Percentiles rank a stretch among this genome's conserved stretches.
Evolutionary conservation across 2,888 invertebrate species (phyloP).

Genomic region (Agrypnus murinus): DNA sequence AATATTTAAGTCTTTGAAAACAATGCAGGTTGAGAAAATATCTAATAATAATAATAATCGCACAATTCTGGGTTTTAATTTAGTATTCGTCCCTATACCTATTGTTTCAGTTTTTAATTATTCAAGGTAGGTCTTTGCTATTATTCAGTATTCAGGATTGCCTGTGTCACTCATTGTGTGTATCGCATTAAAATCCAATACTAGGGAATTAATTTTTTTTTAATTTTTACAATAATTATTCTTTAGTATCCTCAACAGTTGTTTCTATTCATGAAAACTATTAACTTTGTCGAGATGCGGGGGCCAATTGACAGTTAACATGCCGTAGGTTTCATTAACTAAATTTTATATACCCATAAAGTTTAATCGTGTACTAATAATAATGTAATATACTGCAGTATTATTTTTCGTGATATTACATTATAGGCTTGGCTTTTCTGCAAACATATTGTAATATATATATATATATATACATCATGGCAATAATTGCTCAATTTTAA

Average conservation of each 20-base stretch:
- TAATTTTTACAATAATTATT: too few relatives aligned
- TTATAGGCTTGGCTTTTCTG: conserved; percentile 10
- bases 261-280: neutral
- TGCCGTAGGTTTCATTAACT: conserved; percentile 26
- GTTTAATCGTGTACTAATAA: conserved; percentile 33
- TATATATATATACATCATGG: too few relatives aligned
- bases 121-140: conserved; percentile 5
- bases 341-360: conserved; percentile 32
- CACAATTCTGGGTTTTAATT: conserved; percentile 3
- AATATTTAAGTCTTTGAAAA: neutral
- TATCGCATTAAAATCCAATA: neutral
- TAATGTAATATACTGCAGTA: conserved; percentile 11
- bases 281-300: conserved; percentile 3
- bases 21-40: neutral
- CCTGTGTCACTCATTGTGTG: neutral
- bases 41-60: neutral
- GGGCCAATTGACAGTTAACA: conserved; percentile 35
- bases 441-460: neutral
- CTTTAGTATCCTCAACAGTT: too few relatives aligned
- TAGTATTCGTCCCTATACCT: conserved; percentile 4
- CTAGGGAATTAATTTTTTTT: neutral
- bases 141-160: neutral
- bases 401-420: conserved; percentile 2
- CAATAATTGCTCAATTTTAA: too few relatives aligned
- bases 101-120: conserved; percentile 11